A percentile compares a stretch with the other conserved stretches of the same genome.
phyloP scores from a whole-genome alignment of 2,888 invertebrate genomes.

The Drosophila prolongata region DNA sequence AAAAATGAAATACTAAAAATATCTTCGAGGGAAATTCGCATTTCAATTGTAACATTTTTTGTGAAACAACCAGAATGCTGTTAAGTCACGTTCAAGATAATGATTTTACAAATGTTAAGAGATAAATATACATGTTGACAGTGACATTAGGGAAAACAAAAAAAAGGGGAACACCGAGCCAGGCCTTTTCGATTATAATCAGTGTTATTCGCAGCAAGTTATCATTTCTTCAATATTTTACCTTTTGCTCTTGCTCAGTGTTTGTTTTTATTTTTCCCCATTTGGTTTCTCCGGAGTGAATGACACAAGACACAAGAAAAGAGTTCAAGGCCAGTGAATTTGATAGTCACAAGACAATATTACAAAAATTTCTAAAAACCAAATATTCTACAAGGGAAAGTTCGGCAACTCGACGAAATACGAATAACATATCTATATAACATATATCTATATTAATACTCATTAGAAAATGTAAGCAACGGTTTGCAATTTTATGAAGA shows the following conservation, averaged over 20 bases:
- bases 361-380: conserved; percentile 7
- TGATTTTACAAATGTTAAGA: conserved; percentile 14
- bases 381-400: background rate
- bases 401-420: too few species aligned
- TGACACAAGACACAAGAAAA: conserved; percentile 15
- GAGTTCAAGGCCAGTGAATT: conserved; percentile 28
- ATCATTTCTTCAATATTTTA: conserved; percentile 24
- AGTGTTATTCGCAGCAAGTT: conserved; percentile 16
- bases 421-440: too few species aligned
- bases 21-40: background rate
- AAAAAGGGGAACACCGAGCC: background rate
- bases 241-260: conserved; percentile 8
- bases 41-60: background rate
- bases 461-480: too few species aligned
- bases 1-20: background rate
- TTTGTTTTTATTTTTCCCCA: conserved; percentile 1
- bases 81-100: conserved; percentile 17
- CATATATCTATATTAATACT: too few species aligned
- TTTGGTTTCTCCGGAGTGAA: conserved; percentile 14
- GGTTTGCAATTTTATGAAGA: too few species aligned
- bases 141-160: background rate
- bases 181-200: conserved; percentile 16
- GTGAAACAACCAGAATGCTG: conserved; percentile 7
- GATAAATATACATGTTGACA: conserved; percentile 10
- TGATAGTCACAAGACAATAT: conserved; percentile 10